phyloP scores from a whole-genome alignment of 2,797 vertebrate genomes.

The Sebastes cheni region DNA sequence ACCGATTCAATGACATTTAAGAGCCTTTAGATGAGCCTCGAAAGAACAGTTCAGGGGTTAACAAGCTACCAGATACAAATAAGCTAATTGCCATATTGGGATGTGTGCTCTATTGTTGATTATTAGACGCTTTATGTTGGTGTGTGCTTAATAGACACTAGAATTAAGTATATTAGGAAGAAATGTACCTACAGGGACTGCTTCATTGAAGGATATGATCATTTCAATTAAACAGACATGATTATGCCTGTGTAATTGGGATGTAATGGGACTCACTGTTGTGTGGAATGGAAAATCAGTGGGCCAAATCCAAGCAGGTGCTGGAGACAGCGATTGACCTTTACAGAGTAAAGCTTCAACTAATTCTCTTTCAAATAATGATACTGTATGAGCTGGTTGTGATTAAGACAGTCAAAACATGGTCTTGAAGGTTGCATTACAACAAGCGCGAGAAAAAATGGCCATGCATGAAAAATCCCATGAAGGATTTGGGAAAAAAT shows the following conservation, averaged over 20 bases:
- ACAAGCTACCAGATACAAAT: slow-evolving; percentile 19
- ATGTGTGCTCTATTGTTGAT: slow-evolving; percentile 31
- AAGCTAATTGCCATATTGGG: slow-evolving; percentile 19
- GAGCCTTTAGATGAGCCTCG: not conserved
- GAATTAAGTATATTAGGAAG: slow-evolving; percentile 56
- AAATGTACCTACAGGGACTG: slow-evolving; percentile 61
- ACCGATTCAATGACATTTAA: slow-evolving; percentile 2
- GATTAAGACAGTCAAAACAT: not conserved
- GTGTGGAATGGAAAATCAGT: slow-evolving; percentile 62
- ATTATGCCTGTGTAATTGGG: slow-evolving; percentile 69
- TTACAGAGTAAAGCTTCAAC: slow-evolving; percentile 16
- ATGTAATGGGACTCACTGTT: slow-evolving; percentile 67
- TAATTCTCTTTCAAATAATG: slow-evolving; percentile 13
- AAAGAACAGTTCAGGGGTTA: slow-evolving; percentile 17
- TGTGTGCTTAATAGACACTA: slow-evolving; percentile 53
- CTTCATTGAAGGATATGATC: slow-evolving; percentile 68
- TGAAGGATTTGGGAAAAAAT: not conserved
- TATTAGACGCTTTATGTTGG: slow-evolving; percentile 35
- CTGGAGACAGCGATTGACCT: slow-evolving; percentile 32
- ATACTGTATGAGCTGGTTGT: not conserved
- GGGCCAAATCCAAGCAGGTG: slow-evolving; percentile 50
- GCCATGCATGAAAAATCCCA: not conserved
- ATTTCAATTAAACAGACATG: slow-evolving; percentile 67
- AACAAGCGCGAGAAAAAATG: not conserved
- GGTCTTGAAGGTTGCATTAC: not conserved